A percentile compares a stretch with the other conserved stretches of the same genome.
These are phyloP conservation scores for Autographa pulchrina DNA, from an alignment of 2,888 invertebrate genomes.

Conservation along the genomic window DNA sequence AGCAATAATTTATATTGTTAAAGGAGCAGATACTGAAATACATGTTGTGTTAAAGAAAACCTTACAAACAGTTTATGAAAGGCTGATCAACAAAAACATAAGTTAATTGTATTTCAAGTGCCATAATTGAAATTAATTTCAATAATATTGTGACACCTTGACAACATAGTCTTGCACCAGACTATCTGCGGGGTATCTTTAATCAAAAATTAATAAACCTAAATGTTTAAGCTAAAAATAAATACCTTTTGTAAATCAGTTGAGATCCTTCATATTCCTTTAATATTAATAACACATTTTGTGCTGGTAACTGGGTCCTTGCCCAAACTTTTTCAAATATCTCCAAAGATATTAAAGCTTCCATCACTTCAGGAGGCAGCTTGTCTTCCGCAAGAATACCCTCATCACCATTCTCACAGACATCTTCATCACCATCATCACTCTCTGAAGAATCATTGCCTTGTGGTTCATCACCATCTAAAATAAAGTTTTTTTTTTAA, in stretches of 20 bases:
- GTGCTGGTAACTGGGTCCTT: constrained; percentile 86
- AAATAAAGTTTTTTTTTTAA: no score
- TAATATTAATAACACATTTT: constrained; percentile 88
- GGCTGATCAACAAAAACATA: background rate
- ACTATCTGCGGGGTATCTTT: no score
- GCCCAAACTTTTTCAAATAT: constrained; percentile 90
- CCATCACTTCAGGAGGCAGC: constrained; percentile 89
- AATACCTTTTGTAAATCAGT: constrained; percentile 86
- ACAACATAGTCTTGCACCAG: no score
- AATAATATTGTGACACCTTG: no score
- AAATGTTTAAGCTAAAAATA: background rate
- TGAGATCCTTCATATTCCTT: constrained; percentile 86
- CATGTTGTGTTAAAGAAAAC: no score
- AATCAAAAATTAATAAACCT: no score
- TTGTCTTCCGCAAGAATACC: constrained; percentile 82
- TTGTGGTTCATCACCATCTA: constrained; percentile 74
- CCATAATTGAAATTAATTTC: no score
- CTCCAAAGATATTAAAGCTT: constrained; percentile 89
- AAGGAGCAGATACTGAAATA: no score
- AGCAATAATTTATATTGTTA: no score
- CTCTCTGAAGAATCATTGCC: constrained; percentile 77
- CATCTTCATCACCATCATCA: constrained; percentile 82
- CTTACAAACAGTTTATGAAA: no score
- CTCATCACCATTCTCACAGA: constrained; percentile 81
- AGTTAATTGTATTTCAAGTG: background rate